Conservation (phyloP, 2,888 invertebrate species). For the Lagria hirta region DNA sequence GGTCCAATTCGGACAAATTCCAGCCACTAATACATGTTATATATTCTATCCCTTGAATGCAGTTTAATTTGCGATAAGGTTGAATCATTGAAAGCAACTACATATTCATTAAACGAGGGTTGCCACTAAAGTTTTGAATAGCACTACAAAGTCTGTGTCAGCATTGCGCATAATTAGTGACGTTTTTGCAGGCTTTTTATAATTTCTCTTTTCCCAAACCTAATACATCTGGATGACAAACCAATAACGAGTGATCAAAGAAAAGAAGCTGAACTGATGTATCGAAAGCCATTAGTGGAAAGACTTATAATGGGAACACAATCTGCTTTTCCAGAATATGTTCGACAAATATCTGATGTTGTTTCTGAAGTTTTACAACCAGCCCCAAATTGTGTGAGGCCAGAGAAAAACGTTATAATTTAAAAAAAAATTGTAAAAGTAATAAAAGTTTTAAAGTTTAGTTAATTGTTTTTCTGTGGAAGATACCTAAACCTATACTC, state of each 20-base stretch:
- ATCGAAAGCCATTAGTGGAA: slow-evolving; percentile 63
- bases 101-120: too few species aligned
- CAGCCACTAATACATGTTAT: too few species aligned
- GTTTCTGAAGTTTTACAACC: slow-evolving; percentile 37
- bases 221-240: slow-evolving; percentile 72
- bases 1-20: too few species aligned
- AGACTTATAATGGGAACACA: slow-evolving; percentile 49
- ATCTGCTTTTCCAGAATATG: slow-evolving; percentile 38
- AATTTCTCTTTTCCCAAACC: slow-evolving; percentile 69
- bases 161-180: neutral
- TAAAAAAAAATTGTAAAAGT: slow-evolving; percentile 26
- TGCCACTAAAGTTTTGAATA: too few species aligned
- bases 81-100: too few species aligned
- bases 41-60: too few species aligned
- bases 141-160: too few species aligned
- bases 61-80: too few species aligned
- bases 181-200: slow-evolving; percentile 66
- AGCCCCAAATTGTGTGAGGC: slow-evolving; percentile 28
- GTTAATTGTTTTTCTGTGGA: too few species aligned
- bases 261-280: slow-evolving; percentile 63
- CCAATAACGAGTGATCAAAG: slow-evolving; percentile 67
- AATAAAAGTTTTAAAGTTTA: too few species aligned
- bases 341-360: slow-evolving; percentile 41
- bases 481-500: too few species aligned
- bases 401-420: slow-evolving; percentile 36